Conservation (phyloP, 92 coral and sea anemone species). For the Paragorgia papillata region DNA sequence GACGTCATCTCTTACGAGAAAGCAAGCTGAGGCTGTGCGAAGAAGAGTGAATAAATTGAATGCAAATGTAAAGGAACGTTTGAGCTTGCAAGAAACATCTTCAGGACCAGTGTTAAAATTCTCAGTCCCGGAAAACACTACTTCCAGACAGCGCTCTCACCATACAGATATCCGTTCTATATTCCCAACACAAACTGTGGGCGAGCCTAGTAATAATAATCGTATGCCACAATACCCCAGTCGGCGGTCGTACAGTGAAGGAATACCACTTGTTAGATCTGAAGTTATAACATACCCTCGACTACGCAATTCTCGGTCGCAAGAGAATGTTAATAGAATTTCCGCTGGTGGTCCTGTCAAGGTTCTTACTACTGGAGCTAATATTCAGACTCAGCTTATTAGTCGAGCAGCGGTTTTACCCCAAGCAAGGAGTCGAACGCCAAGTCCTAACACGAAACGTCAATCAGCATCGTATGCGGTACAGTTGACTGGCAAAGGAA, state of each 20-base stretch:
- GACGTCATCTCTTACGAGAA: slow-evolving; percentile 86
- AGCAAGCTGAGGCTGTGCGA: slow-evolving; percentile 94
- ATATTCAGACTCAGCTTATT: slow-evolving; percentile 16
- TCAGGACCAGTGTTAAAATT: background rate
- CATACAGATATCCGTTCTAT: slow-evolving; percentile 89
- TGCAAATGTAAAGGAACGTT: slow-evolving; percentile 73
- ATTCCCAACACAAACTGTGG: slow-evolving; percentile 85
- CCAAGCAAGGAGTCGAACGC: background rate
- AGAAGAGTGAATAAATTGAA: slow-evolving; percentile 85
- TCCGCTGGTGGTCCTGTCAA: slow-evolving; percentile 5
- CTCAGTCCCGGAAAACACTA: slow-evolving; percentile 18
- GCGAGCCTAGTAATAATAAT: slow-evolving; percentile 82
- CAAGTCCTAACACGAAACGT: slow-evolving; percentile 27
- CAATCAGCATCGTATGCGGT: slow-evolving; percentile 10
- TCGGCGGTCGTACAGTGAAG: slow-evolving; percentile 81
- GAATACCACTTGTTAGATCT: slow-evolving; percentile 53
- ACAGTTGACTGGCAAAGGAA: slow-evolving; percentile 23
- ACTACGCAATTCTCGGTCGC: slow-evolving; percentile 13
- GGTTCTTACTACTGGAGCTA: slow-evolving; percentile 22
- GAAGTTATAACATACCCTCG: slow-evolving; percentile 5
- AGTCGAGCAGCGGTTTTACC: background rate
- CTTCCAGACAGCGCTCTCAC: slow-evolving; percentile 45
- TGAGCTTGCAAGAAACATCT: slow-evolving; percentile 52
- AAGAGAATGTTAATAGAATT: slow-evolving; percentile 19
- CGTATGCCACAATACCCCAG: slow-evolving; percentile 6